Evolutionary conservation across 2,113 vertebrate genomes (phyloP), one percentile per base, ranked within the genome.

Genomic region (Oplegnathus fasciatus): DNA sequence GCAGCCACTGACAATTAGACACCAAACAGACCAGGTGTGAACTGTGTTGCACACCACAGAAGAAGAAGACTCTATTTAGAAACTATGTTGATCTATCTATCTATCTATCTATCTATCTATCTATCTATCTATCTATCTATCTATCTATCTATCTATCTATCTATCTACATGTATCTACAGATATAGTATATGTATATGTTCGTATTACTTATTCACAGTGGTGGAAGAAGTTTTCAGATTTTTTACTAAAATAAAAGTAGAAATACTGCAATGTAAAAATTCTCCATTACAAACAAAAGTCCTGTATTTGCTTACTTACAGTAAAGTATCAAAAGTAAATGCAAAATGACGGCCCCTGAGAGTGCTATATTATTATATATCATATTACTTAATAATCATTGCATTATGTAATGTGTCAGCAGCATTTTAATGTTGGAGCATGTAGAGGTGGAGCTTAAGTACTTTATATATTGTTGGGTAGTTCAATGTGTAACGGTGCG

Each of bases 1-100:
- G 82, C 89, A 92, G 85, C 86, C 88, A 73, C 84, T 88, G 88
- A 92, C 94, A 93, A 94, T 95, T 94, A 93, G 88, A 93, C 89
- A 88, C 80, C 84, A 89, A 91, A 90, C 88, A 92, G 89, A 93
- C 88, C 89, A 92, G 92, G 91, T 92, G 92, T 90, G 88, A 93
- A 89, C 83, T 84, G 84, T 42, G 54, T 58, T 50, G 50, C 75
- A 83, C 71, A 71, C 20, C 46, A 46, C n/a, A 76, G 42, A 88
- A 83, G 72, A 83, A 62, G 18, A 70, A 71, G 68, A 42, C 52
- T 18, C 4, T 37, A 24, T n/a, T 26, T 58, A 64, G 44, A 42
- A 65, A 75, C 60, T 44, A 24, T 34, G 18, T 30, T 9, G 4
- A n/a, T 75, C 20, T 50, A 50, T 64, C 55, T 22, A 44, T 74